Conservation (phyloP, 1,140 invertebrate species). For the Mylabris phalerata region DNA sequence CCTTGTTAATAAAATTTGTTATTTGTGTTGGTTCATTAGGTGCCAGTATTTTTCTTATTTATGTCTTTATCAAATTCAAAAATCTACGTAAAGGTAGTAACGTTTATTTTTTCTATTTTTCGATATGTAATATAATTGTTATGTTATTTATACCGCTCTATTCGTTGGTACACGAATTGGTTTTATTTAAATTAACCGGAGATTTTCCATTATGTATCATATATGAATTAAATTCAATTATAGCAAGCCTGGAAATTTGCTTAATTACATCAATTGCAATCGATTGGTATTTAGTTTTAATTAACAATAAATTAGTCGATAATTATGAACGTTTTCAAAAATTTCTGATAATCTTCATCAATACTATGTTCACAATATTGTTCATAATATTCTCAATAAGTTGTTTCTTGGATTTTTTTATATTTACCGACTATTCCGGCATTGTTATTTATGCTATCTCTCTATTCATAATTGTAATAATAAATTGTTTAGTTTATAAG, state of each 20-base stretch:
- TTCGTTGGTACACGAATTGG: background rate
- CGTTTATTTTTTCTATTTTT: background rate
- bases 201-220: background rate
- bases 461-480: background rate
- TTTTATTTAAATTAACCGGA: background rate
- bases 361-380: background rate
- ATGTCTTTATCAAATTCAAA: background rate
- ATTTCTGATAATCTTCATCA: background rate
- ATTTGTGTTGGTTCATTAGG: background rate
- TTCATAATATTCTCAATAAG: background rate
- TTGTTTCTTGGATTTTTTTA: too few species aligned
- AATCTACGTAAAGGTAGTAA: background rate
- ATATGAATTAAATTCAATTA: background rate
- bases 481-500: background rate
- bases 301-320: background rate
- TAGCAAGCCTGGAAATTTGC: background rate
- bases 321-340: background rate
- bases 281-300: background rate
- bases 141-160: background rate
- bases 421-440: too few species aligned
- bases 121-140: background rate
- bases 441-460: background rate
- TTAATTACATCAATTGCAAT: background rate
- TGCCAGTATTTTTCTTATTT: background rate
- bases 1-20: background rate